These are phyloP conservation scores for Tachycineta bicolor DNA, from an alignment of 2,113 vertebrate species.

Conservation along the genomic window DNA sequence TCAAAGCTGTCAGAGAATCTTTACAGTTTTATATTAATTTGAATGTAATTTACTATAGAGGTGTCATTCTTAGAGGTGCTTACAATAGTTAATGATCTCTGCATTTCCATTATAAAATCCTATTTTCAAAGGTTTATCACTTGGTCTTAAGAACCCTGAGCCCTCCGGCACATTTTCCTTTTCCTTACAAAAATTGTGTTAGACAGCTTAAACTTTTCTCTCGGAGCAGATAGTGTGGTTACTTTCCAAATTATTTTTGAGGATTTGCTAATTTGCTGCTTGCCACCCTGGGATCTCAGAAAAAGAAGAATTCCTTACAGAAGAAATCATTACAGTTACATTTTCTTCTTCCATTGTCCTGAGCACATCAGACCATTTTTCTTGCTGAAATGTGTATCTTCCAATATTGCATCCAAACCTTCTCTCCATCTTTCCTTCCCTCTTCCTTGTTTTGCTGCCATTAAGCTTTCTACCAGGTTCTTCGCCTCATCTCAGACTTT, in stretches of 20 bases:
- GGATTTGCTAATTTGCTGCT: neutral
- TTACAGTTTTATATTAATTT: slow-evolving; percentile 73
- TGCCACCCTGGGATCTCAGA: neutral
- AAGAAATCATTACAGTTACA: neutral
- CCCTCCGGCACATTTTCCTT: slow-evolving; percentile 13
- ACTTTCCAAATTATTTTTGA: slow-evolving; percentile 10
- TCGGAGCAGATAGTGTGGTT: neutral
- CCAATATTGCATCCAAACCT: neutral
- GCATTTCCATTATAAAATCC: slow-evolving; percentile 65
- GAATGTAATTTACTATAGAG: slow-evolving; percentile 69
- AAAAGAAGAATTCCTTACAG: neutral
- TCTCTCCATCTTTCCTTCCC: neutral
- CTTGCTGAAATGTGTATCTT: neutral
- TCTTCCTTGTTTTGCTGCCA: neutral
- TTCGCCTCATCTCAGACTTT: neutral
- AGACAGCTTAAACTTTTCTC: slow-evolving; percentile 30
- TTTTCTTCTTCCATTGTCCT: neutral
- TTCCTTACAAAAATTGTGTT: slow-evolving; percentile 13
- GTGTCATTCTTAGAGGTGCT: slow-evolving; percentile 65
- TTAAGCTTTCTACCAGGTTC: neutral
- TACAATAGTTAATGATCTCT: slow-evolving; percentile 70
- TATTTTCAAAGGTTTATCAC: slow-evolving; percentile 49
- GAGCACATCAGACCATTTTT: neutral
- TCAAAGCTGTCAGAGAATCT: slow-evolving; percentile 72
- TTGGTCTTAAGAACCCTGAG: slow-evolving; percentile 32